Conservation (phyloP, 2,888 invertebrate genomes). For the Homarus gammarus region DNA sequence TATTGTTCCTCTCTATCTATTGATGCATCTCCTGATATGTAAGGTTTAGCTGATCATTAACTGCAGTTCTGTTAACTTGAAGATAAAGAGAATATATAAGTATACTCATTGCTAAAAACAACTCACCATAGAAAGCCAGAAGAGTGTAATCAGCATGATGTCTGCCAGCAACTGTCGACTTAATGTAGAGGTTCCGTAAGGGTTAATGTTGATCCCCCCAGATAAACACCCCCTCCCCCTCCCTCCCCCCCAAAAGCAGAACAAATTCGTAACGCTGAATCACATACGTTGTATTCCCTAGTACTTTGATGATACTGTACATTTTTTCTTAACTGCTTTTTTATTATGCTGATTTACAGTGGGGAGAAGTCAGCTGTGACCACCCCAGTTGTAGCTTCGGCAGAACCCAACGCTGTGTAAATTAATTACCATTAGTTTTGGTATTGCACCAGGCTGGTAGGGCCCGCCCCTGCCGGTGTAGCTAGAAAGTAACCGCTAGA, state of each 20-base stretch:
- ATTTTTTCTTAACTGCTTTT: constrained; percentile 46
- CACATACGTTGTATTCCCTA: constrained; percentile 22
- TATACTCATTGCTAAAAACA: too few relatives aligned
- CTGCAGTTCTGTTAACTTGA: neutral
- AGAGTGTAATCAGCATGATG: neutral
- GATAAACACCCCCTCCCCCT: neutral
- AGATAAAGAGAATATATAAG: too few relatives aligned
- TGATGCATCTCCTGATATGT: neutral
- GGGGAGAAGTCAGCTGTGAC: constrained; percentile 62
- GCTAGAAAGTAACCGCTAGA: neutral
- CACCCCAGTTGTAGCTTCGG: constrained; percentile 62
- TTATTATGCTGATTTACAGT: constrained; percentile 59
- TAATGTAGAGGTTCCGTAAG: neutral
- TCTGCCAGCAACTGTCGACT: too few relatives aligned
- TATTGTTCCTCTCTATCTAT: too few relatives aligned
- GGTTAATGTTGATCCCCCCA: neutral
- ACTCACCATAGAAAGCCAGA: constrained; percentile 1
- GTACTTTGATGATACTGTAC: constrained; percentile 6
- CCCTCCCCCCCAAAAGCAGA: neutral
- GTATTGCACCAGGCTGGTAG: constrained; percentile 30
- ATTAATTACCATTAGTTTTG: constrained; percentile 50
- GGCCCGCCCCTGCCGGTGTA: neutral
- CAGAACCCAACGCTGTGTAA: constrained; percentile 60
- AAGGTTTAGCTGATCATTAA: neutral
- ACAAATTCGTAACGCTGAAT: neutral